Evolutionary conservation across 1,140 invertebrate species (phyloP), one percentile per base, ranked within the genome.

Genomic region (Leptinotarsa defecta): DNA sequence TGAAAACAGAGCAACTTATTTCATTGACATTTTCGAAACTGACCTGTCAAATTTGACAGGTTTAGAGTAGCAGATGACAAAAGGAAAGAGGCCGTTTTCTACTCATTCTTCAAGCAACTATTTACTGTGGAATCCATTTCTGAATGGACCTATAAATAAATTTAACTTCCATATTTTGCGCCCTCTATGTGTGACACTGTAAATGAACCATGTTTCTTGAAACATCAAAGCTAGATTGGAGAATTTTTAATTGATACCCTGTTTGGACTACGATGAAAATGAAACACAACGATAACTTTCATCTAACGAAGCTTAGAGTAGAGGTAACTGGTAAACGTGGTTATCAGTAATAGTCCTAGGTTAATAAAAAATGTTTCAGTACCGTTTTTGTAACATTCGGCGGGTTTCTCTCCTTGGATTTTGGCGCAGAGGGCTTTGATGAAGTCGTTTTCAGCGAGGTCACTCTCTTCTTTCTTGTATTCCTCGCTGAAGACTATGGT

Each of bases 401-500:
- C 71, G 57, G 75, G 69, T 73, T 76, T 76, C 19, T 76, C 69
- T 17, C 69, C 69, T 22, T 71, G 68, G 52, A 78, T 76, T 48
- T 78, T 61, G 43, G 74, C 20, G 52, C 79, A 80, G 5, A 80
- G 24, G 5, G 48, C 74, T 15, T 72, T 68, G 11, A 72, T 69
- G 74, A 80, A 80, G 61, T 77, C 62, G 22, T 52, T 74, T 62
- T 76, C 62, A 22, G 79, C 77, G 27, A 72, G 24, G 20, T 76
- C 64, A 49, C 68, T 77, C 13, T 79, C 77, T 43, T 73, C 73
- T 65, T 75, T 75, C 20, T 74, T 76, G 74, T 78, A 77, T 65
- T 49, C 48, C 83, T 87, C 77, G 34, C 87, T 85, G 79, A 88
- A 86, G 4, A 85, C 81, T 34, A 88, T 81, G 48, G 86, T 87